Evolutionary conservation across 2,888 invertebrate genomes (phyloP).

Genomic region (Pollenia griseotomentosa): DNA sequence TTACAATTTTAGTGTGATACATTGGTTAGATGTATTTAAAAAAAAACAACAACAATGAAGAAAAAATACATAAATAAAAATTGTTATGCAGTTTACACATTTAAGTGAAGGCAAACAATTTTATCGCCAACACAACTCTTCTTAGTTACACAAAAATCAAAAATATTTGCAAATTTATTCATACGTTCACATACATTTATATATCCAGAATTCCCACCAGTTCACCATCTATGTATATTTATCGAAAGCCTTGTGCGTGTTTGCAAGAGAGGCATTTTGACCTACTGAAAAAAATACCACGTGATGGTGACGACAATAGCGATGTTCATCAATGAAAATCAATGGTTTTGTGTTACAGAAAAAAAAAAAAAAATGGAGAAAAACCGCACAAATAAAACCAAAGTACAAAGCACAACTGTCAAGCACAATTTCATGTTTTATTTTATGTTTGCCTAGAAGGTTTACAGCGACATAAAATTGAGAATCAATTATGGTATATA

Average conservation of each 20-base stretch:
- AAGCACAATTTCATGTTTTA: constrained; percentile 50
- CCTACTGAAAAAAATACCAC: constrained; percentile 53
- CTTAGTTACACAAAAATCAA: constrained; percentile 6
- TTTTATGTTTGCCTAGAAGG: constrained; percentile 27
- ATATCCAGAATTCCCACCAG: background rate
- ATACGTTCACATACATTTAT: background rate
- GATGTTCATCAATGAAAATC: constrained; percentile 61
- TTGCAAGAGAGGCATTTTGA: background rate
- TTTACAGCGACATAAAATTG: constrained; percentile 38
- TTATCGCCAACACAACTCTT: background rate
- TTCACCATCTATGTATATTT: background rate
- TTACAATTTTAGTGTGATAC: constrained; percentile 68
- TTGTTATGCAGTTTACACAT: constrained; percentile 25
- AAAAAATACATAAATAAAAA: background rate
- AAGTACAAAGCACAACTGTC: constrained; percentile 9
- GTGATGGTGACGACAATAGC: constrained; percentile 44
- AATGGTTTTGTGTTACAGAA: constrained; percentile 51
- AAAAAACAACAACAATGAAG: constrained; percentile 5
- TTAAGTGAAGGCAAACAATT: constrained; percentile 27
- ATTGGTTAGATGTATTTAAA: constrained; percentile 48
- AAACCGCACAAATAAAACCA: constrained; percentile 48
- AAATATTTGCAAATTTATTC: constrained; percentile 21
- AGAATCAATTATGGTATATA: background rate
- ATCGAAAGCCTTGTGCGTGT: background rate
- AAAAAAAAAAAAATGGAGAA: background rate